Evolutionary conservation across 2,797 vertebrate species (phyloP).

Genomic region (Chelidonichthys spinosus): DNA sequence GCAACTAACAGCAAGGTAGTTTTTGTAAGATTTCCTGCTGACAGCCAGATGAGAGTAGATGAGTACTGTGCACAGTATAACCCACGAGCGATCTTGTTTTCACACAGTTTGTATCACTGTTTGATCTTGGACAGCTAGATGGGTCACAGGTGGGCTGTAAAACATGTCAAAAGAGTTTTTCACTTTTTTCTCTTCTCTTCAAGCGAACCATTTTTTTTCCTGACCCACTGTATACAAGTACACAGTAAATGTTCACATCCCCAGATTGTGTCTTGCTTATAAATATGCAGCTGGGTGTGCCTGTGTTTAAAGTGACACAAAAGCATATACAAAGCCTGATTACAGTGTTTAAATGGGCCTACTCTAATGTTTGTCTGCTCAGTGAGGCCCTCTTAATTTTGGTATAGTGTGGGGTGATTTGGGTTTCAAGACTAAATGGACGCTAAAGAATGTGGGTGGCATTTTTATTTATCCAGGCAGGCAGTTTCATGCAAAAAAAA

Average conservation of each 20-base stretch:
- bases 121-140: conserved; percentile 19
- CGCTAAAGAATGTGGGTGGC: conserved; percentile 26
- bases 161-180: neutral
- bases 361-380: conserved; percentile 59
- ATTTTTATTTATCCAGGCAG: neutral
- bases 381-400: conserved; percentile 38
- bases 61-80: conserved; percentile 9
- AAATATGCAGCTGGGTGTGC: conserved; percentile 65
- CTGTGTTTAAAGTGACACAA: conserved; percentile 54
- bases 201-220: neutral
- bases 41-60: conserved; percentile 28
- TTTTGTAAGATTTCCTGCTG: conserved; percentile 37
- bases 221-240: neutral
- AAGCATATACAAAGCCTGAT: conserved; percentile 54
- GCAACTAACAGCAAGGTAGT: neutral
- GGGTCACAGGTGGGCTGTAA: conserved; percentile 14
- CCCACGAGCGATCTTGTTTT: conserved; percentile 11
- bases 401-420: conserved; percentile 33
- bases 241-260: neutral
- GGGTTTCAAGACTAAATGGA: conserved; percentile 29
- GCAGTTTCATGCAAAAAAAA: neutral
- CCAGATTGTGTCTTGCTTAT: conserved; percentile 14
- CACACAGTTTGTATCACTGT: conserved; percentile 4
- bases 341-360: conserved; percentile 63
- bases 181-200: conserved; percentile 14